Conservation (phyloP, 2,113 vertebrate genomes). For the Hippoglossus stenolepis region DNA sequence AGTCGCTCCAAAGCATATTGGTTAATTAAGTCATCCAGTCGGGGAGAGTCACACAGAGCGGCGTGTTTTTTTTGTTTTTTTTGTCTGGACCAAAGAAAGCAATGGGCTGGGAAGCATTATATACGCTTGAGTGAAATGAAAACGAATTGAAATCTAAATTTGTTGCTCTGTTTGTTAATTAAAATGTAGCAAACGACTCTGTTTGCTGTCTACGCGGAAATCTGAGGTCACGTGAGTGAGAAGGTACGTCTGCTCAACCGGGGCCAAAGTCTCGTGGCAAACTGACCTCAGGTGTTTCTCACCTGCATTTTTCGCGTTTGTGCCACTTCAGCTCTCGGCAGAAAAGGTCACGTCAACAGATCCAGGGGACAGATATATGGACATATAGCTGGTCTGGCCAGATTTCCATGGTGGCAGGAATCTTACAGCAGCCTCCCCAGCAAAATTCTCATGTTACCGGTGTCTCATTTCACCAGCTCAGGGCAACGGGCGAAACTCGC, state of each 20-base stretch:
- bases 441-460: conserved; percentile 77
- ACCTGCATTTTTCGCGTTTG: conserved; percentile 69
- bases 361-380: conserved; percentile 77
- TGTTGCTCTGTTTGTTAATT: conserved; percentile 5
- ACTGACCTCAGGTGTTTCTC: conserved; percentile 60
- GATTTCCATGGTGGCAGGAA: conserved; percentile 76
- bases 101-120: too few species aligned
- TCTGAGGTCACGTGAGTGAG: neutral
- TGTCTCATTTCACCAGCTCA: conserved; percentile 82
- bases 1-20: conserved; percentile 13
- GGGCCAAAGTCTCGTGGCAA: conserved; percentile 8
- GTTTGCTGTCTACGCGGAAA: neutral
- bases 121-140: too few species aligned
- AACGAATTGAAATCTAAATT: neutral
- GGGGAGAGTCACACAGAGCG: conserved; percentile 1
- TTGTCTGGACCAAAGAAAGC: neutral
- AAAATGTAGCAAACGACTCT: neutral
- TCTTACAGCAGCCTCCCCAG: conserved; percentile 72
- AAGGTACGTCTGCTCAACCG: conserved; percentile 10
- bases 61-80: neutral
- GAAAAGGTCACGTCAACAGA: conserved; percentile 79
- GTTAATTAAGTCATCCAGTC: conserved; percentile 14
- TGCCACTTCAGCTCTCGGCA: conserved; percentile 70
- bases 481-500: conserved; percentile 73
- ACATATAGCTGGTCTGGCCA: conserved; percentile 67